Conservation (phyloP, 2,113 vertebrate genomes). For the Eulacestoma nigropectus region DNA sequence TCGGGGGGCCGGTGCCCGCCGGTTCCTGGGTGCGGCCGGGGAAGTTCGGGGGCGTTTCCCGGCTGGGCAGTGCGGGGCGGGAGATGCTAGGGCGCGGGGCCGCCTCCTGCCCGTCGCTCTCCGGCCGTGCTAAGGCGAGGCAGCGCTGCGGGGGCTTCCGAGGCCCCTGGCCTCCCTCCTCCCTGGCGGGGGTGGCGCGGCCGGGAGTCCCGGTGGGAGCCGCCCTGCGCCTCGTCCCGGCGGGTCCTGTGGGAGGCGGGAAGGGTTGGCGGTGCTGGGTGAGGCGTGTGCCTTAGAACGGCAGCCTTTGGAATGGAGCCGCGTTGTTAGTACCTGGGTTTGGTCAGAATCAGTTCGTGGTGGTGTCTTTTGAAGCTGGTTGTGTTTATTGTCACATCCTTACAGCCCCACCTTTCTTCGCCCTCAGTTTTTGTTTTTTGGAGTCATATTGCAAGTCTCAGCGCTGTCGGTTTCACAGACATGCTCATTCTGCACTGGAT, state of each 20-base stretch:
- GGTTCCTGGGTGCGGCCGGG: not conserved
- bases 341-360: not conserved
- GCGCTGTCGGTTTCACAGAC: not conserved
- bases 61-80: not conserved
- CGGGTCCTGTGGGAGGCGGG: not conserved
- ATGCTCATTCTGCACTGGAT: not conserved
- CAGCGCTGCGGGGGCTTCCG: not conserved
- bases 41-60: not conserved
- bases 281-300: accelerated
- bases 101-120: not conserved
- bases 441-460: not conserved
- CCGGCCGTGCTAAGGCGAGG: not conserved
- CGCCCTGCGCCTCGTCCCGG: no score
- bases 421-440: not conserved
- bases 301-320: not conserved
- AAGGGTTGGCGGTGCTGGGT: not conserved
- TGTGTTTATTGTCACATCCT: not conserved
- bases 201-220: not conserved
- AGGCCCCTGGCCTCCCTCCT: not conserved
- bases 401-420: not conserved
- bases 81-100: not conserved
- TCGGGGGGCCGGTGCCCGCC: no score
- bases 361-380: not conserved
- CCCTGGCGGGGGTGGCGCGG: no score
- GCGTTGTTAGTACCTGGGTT: accelerated